Evolutionary conservation across 35 echinoderm and acorn worm species (phyloP).

Genomic region (Diadema setosum): DNA sequence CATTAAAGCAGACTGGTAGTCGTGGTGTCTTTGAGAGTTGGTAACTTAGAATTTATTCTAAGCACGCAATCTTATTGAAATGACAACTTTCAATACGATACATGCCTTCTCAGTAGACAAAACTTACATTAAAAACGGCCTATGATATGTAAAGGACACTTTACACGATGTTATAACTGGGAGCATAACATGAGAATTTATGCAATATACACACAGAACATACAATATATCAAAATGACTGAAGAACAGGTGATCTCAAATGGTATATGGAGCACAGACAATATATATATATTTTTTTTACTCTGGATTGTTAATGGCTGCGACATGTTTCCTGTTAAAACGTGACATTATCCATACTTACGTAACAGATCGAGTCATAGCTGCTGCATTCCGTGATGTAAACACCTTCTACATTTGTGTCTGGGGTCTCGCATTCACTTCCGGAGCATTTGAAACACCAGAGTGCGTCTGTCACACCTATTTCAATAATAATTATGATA

Average conservation of each 20-base stretch:
- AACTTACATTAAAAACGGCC: background rate
- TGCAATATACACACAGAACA: background rate
- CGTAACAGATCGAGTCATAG: background rate
- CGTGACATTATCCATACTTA: background rate
- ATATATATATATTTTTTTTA: background rate
- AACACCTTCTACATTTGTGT: background rate
- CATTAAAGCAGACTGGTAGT: no score
- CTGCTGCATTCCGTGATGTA: background rate
- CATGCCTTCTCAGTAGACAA: no score
- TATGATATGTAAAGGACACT: background rate
- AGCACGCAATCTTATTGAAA: no score
- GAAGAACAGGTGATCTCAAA: background rate
- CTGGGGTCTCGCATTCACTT: background rate
- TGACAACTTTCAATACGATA: no score
- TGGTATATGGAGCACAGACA: background rate
- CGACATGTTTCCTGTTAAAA: background rate
- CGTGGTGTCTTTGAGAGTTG: no score
- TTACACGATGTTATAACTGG: background rate
- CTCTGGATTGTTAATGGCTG: background rate
- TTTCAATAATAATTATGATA: background rate
- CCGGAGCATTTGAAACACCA: constrained; percentile 12
- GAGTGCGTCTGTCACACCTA: background rate
- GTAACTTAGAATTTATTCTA: no score
- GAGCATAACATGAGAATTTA: background rate
- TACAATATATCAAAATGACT: background rate